Base-by-base conservation (phyloP, 2,797 vertebrate species). In the Rhinella marina region DNA sequence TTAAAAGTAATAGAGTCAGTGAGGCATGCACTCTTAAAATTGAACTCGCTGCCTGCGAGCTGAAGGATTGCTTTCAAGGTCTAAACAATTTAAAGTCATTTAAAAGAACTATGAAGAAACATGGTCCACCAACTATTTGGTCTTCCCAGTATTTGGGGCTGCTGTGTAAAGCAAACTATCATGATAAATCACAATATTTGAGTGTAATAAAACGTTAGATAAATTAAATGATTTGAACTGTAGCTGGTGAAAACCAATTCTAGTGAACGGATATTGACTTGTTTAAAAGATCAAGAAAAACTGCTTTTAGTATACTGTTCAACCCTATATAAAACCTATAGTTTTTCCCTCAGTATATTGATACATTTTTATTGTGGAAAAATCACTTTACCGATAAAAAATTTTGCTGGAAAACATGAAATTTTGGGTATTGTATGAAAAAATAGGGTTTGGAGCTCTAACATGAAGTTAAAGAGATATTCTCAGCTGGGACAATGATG, bases 1-100 rank as follows among this genome's bases (percentile, higher is more conserved):
- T 83, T 89, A 78, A 86, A 89, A 86, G 80, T 86, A 89, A 89
- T 89, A 82, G 88, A 89, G 72, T 89, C 88, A 89, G 88, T 86
- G 79, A 89, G 80, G 88, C 88, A 89, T 89, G 88, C 73, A 86
- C 88, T 86, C 79, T 82, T 83, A 89, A 89, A 89, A 89, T 89
- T 89, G 88, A 89, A 86, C 88, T 89, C 61, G 62, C 84, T 89
- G 88, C 62, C 88, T 86, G 84, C 72, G 66, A 86, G 88, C 88
- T 89, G 84, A 89, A 83, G 88, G 80, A 89, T 89, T 89, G 86
- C 80, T 86, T 88, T 82, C 88, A 86, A 86, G 73, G 88, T 89
- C 80, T 86, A 89, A 89, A 89, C 88, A 82, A 89, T 86, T 83
- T 86, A 86, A 89, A 86, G 72, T 82, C 12, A 48, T 77, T 89